Base-by-base conservation (phyloP, 2,888 invertebrate species). In the Ichneumoninae sp. region DNA sequence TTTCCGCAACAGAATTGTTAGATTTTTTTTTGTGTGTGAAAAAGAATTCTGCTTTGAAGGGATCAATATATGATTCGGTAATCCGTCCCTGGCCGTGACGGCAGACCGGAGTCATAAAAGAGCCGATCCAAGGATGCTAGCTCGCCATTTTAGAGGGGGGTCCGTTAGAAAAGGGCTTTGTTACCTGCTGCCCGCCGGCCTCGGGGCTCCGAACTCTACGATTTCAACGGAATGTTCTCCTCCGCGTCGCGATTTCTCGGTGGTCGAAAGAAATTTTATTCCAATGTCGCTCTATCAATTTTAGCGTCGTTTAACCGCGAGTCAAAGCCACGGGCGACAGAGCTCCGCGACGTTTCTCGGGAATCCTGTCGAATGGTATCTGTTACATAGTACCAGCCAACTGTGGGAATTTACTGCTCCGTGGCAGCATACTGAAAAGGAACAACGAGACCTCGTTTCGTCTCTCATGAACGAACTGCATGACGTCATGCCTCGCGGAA, bases 401-500 rank as follows among this genome's bases (percentile, higher is more conserved):
- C 83, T 86, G 89, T 89, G 89, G 89, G 89, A 89, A 89, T 87
- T 73, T 71, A 83, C 80, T 85, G 81, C 76, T 81, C 87, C 88
- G 87, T 83, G 82, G 87, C 44, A 85, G 79, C 85, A 75, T 83
- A 85, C 86, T 87, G 82, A 88, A 88, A 90, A 89, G 89, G 87
- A 88, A 83, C 88, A 89, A 88, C 86, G 83, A 83, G 68, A 57
- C 86, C 90, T 91, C 89, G 87, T 90, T 89, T 86, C 83, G 87
- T 87, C 85, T 87, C 88, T 87, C 89, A 89, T 89, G 87, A 85
- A 87, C 86, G 87, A 87, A 81, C 85, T 74, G 66, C 76, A 86
- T 91, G 92, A 92, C 90, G 91, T 93, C 92, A 93, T 88, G 90
- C 88, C 89, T 90, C 90, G 91, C 91, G 92, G 92, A 92, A 92